phyloP scores from a whole-genome alignment of 2,888 invertebrate species.

The Linyphia triangularis region DNA sequence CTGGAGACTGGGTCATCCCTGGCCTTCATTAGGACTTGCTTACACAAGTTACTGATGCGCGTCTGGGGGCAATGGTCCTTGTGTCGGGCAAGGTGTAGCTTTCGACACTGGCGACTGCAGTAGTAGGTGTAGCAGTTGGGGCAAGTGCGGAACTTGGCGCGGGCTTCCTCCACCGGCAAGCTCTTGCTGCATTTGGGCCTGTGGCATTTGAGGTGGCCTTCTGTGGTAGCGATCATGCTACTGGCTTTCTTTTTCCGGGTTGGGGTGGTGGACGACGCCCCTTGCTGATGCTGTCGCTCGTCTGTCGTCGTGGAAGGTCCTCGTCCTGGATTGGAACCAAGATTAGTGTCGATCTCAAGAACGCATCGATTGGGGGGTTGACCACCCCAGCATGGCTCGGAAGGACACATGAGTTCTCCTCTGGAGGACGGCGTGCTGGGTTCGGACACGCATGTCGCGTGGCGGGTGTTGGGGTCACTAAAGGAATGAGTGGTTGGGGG shows the following conservation, averaged over 20 bases:
- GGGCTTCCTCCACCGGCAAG: constrained; percentile 87
- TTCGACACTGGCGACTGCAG: constrained; percentile 93
- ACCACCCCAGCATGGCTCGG: constrained; percentile 50
- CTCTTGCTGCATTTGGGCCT: constrained; percentile 89
- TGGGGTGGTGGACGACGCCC: constrained; percentile 27
- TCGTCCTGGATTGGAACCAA: constrained; percentile 72
- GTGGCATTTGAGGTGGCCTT: constrained; percentile 84
- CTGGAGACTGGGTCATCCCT: constrained; percentile 81
- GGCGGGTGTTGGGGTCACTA: constrained; percentile 26
- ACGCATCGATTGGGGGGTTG: constrained; percentile 17
- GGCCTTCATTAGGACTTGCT: constrained; percentile 82
- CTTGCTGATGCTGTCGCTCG: neutral
- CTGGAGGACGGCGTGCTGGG: constrained; percentile 63
- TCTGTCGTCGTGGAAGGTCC: constrained; percentile 17
- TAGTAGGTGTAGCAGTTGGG: constrained; percentile 97
- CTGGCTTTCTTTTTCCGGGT: constrained; percentile 51
- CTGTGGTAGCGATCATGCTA: constrained; percentile 12
- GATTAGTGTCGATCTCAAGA: constrained; percentile 46
- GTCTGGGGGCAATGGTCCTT: constrained; percentile 93
- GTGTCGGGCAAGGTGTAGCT: constrained; percentile 96
- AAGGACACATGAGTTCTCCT: neutral
- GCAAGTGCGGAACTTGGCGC: constrained; percentile 91
- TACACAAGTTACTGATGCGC: constrained; percentile 92
- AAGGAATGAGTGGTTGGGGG: constrained; percentile 60
- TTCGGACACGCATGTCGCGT: constrained; percentile 63